A percentile compares a stretch with the other conserved stretches of the same genome.
Evolutionary conservation across 2,113 vertebrate species (phyloP).

Genomic region (Eurypyga helias): DNA sequence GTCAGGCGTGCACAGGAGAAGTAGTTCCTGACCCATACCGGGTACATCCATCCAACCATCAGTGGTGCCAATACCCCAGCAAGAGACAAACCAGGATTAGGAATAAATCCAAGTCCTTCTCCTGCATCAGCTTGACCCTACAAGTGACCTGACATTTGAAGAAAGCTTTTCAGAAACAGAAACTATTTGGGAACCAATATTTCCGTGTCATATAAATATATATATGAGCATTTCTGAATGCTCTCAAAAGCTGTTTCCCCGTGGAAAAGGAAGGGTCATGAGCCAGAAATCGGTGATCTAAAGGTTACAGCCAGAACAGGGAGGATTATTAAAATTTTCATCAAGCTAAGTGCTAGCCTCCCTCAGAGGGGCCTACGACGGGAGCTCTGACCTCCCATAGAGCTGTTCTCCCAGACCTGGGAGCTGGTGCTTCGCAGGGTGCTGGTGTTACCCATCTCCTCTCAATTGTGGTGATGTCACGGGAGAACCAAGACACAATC

Average conservation of each 20-base stretch:
- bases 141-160: rapidly evolving
- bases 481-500: not conserved
- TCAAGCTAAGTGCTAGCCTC: not conserved
- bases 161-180: not conserved
- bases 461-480: not conserved
- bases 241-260: not conserved
- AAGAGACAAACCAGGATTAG: not conserved
- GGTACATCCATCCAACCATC: not conserved
- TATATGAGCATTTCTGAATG: too few relatives aligned
- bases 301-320: not conserved
- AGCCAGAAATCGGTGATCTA: not conserved
- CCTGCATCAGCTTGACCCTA: not conserved
- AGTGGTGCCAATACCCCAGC: not conserved
- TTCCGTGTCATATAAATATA: rapidly evolving
- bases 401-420: not conserved
- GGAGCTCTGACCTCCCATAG: not conserved
- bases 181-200: not conserved
- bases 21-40: rapidly evolving
- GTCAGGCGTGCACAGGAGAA: not conserved
- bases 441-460: not conserved
- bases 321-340: rapidly evolving
- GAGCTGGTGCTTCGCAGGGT: not conserved
- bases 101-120: not conserved
- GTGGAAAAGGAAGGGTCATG: not conserved
- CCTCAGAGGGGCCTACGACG: not conserved